A percentile compares a stretch with the other conserved stretches of the same genome.
Conservation (phyloP, 2,113 vertebrate species). For the Myanophis thanlyinensis region DNA sequence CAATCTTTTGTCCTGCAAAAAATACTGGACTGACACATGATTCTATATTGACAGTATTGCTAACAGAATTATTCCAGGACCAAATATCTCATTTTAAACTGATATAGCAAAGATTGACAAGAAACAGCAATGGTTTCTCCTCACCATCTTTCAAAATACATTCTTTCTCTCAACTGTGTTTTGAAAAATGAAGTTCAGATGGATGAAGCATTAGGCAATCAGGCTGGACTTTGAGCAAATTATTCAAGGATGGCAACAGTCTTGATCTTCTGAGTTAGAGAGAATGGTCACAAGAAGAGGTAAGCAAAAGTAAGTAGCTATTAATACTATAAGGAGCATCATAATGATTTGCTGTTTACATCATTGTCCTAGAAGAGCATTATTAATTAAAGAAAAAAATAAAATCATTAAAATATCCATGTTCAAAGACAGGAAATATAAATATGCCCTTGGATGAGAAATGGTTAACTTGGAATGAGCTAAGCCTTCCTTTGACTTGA, state of each 20-base stretch:
- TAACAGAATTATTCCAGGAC: not conserved
- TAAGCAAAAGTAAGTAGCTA: not conserved
- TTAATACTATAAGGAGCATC: not conserved
- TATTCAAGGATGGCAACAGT: not conserved
- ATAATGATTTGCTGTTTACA: not conserved
- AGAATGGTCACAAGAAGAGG: not conserved
- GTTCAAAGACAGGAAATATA: not conserved
- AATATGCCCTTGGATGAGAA: not conserved
- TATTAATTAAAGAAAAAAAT: not conserved
- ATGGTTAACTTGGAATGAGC: not conserved
- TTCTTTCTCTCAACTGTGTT: not conserved
- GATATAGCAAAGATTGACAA: not conserved
- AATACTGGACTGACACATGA: not conserved
- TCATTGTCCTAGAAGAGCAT: not conserved
- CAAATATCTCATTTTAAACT: not conserved
- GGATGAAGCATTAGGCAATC: not conserved
- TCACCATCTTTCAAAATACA: not conserved
- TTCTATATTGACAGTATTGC: no score
- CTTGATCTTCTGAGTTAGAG: not conserved
- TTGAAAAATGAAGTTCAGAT: not conserved
- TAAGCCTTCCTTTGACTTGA: not conserved
- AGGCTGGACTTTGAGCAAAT: not conserved
- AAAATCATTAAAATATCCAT: not conserved
- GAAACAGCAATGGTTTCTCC: not conserved
- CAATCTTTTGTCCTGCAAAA: slow-evolving; percentile 2